These are phyloP conservation scores for Arge pagana DNA, from an alignment of 2,888 invertebrate species.

Conservation along the genomic window DNA sequence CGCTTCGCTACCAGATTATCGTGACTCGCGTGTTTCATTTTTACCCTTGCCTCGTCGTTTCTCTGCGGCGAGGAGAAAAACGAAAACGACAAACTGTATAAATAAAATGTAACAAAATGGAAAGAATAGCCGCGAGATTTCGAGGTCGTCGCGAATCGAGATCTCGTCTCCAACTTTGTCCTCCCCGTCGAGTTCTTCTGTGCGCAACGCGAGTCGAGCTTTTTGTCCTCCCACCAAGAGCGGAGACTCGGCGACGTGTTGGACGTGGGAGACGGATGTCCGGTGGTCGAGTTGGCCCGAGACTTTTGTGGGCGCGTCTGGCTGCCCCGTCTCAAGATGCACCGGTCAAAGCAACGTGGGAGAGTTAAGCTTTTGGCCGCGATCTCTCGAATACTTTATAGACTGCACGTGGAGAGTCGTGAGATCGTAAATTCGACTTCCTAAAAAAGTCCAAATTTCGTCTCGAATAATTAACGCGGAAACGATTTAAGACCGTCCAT, in stretches of 20 bases:
- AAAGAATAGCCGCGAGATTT: too few species aligned
- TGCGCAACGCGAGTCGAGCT: too few species aligned
- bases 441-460: background rate
- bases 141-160: too few species aligned
- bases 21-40: too few species aligned
- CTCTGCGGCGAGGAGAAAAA: background rate
- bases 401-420: constrained; percentile 6
- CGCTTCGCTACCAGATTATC: too few species aligned
- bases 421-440: too few species aligned
- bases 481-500: constrained; percentile 8
- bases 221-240: too few species aligned
- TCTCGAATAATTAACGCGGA: constrained; percentile 11
- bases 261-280: constrained; percentile 23
- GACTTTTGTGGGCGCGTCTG: too few species aligned
- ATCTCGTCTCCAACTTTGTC: too few species aligned
- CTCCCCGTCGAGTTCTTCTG: too few species aligned
- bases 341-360: constrained; percentile 21
- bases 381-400: constrained; percentile 10
- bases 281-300: constrained; percentile 23
- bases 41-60: too few species aligned
- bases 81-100: too few species aligned
- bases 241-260: constrained; percentile 18
- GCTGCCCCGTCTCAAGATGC: constrained; percentile 7
- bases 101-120: background rate
- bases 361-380: constrained; percentile 4